Percentiles rank a stretch among this genome's conserved stretches.
phyloP scores from a whole-genome alignment of 2,888 invertebrate genomes.

The Peribatodes rhomboidaria region DNA sequence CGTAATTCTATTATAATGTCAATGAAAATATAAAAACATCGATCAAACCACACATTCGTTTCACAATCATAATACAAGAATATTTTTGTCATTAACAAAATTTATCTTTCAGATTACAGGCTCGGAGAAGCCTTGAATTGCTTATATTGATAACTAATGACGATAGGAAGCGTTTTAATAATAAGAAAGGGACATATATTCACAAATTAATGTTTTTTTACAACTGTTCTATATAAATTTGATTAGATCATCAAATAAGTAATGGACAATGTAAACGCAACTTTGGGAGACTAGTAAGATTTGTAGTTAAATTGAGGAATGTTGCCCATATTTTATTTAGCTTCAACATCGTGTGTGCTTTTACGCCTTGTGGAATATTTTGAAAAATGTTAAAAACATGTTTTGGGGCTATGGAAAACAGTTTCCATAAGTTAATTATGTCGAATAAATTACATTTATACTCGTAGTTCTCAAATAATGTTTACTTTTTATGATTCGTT shows the following conservation, averaged over 20 bases:
- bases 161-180: conserved; percentile 10
- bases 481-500: background rate
- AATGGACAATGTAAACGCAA: no score
- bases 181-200: conserved; percentile 1
- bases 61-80: conserved; percentile 49
- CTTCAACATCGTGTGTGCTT: background rate
- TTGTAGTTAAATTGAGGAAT: background rate
- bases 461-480: background rate
- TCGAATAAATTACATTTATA: background rate
- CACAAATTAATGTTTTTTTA: background rate
- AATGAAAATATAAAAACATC: background rate
- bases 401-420: background rate
- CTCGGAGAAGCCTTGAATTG: conserved; percentile 40
- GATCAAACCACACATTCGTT: conserved; percentile 40
- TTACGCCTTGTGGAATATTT: background rate
- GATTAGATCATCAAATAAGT: background rate
- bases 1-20: background rate
- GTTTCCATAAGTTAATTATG: background rate
- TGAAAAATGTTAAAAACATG: background rate
- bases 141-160: conserved; percentile 43
- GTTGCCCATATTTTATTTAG: background rate
- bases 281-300: background rate
- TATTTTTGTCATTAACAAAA: conserved; percentile 52
- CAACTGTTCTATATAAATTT: background rate
- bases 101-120: conserved; percentile 55